These are phyloP conservation scores for Ptychoptera contaminata DNA, from an alignment of 2,888 invertebrate genomes.

Conservation along the genomic window DNA sequence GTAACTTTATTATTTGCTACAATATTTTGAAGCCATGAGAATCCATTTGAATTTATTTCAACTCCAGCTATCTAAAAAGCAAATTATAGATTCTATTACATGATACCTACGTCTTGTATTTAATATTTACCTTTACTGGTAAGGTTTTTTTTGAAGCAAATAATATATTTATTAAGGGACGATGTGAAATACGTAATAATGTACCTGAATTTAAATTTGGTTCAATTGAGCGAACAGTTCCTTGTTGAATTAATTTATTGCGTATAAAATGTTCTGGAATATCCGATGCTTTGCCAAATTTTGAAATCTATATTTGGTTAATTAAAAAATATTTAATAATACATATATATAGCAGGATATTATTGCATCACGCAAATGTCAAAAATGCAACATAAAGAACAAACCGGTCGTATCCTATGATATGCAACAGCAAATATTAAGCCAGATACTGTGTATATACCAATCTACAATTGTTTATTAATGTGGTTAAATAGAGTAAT, in stretches of 20 bases:
- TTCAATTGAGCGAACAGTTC: conserved; percentile 35
- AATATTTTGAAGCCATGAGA: conserved; percentile 34
- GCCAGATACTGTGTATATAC: conserved; percentile 9
- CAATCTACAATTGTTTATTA: conserved; percentile 6
- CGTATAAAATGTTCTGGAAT: conserved; percentile 41
- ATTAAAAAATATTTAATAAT: too few relatives aligned
- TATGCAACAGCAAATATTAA: conserved; percentile 10
- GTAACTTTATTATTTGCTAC: conserved; percentile 28
- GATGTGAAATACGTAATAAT: conserved; percentile 37
- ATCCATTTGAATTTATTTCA: conserved; percentile 25
- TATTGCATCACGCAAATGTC: conserved; percentile 2
- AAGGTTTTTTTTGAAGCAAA: conserved; percentile 18
- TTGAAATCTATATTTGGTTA: conserved; percentile 40
- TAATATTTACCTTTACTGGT: conserved; percentile 33
- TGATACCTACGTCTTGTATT: too few relatives aligned
- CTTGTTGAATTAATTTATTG: conserved; percentile 35
- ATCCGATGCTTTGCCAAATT: conserved; percentile 40
- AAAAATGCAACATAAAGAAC: not conserved
- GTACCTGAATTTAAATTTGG: conserved; percentile 32
- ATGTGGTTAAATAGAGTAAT: not conserved
- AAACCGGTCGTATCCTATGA: conserved; percentile 9
- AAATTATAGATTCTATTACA: not conserved
- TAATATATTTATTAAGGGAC: conserved; percentile 38
- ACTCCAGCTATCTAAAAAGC: conserved; percentile 23
- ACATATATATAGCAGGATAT: conserved; percentile 9